Conservation (phyloP, 2,888 invertebrate genomes). For the Drosophila subquinaria region DNA sequence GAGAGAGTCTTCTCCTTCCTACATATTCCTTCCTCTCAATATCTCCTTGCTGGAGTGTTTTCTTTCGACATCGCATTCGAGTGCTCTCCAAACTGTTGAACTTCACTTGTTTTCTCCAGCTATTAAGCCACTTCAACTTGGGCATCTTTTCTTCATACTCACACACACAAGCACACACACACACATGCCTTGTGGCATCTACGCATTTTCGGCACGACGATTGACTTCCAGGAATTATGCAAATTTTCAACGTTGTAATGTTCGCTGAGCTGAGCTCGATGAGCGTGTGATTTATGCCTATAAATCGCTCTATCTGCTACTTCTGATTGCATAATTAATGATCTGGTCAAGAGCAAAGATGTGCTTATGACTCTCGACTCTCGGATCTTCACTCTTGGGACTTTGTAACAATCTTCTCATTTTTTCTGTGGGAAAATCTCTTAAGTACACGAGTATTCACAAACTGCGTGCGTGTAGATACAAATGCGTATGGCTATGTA, state of each 20-base stretch:
- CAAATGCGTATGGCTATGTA: neutral
- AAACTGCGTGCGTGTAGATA: conserved; percentile 2
- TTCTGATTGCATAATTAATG: conserved; percentile 81
- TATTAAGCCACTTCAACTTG: conserved; percentile 77
- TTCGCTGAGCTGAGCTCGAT: conserved; percentile 44
- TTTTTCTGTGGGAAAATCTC: conserved; percentile 57
- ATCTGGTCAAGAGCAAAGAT: conserved; percentile 46
- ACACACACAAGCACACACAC: neutral
- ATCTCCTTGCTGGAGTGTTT: conserved; percentile 66
- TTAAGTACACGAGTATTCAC: conserved; percentile 46
- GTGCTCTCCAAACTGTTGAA: conserved; percentile 81
- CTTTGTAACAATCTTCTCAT: conserved; percentile 45
- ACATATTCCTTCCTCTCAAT: conserved; percentile 4
- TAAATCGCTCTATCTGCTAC: conserved; percentile 78
- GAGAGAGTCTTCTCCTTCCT: conserved; percentile 27
- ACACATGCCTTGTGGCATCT: conserved; percentile 7
- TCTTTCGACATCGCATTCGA: conserved; percentile 69
- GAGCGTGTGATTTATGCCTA: conserved; percentile 77
- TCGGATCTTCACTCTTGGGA: conserved; percentile 13
- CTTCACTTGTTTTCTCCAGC: conserved; percentile 82
- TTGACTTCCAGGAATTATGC: conserved; percentile 76
- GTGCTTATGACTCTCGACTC: conserved; percentile 28
- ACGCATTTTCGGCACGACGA: conserved; percentile 56
- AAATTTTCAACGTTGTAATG: conserved; percentile 71
- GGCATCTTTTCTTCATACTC: conserved; percentile 35